Evolutionary conservation across 1,140 invertebrate species (phyloP), one percentile per base, ranked within the genome.

Genomic region (Pantala flavescens): DNA sequence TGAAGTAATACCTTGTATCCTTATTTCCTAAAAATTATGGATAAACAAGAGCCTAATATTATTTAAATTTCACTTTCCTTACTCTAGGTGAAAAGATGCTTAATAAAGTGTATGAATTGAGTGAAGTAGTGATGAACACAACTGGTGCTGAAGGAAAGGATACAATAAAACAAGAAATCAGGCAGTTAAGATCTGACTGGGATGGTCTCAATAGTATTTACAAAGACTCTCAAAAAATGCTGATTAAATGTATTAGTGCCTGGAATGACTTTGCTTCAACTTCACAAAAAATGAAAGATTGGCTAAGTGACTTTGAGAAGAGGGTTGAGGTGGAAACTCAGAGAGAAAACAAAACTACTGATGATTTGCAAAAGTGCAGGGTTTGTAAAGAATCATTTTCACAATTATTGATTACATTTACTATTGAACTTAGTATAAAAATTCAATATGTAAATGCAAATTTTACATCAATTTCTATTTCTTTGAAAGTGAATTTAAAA

Each of bases 121-220:
- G 93, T 76, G 88, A 92, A 80, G 85, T 87, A 24, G 91, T 96
- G 0, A 87, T 94, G 74, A 85, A 90, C 75, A 91, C 90, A n/a
- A 94, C 94, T 14, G 91, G 91, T 0, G 86, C 88, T 10, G 93
- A 96, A 82, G 95, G 94, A 19, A 92, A 94, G 82, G 93, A 96
- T 75, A 85, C 86, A 23, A 90, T 97, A 1, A 89, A 90, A 63
- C 90, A 93, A 79, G 94, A 97, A 80, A 90, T 93, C 14, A 90
- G 91, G 74, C 91, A 94, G 78, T 81, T 97, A n/a, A 91, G 91
- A 77, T 84, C 87, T 49, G 93, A 95, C 78, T 96, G 93, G 92
- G 93, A 96, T 78, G 88, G 89, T n/a, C 80, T 97, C 0, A 90
- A 93, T 80, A 85, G 88, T n/a, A 86, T 92, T 49, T 90, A 91